phyloP scores from a whole-genome alignment of 2,113 vertebrate species.

The Myotis yumanensis region DNA sequence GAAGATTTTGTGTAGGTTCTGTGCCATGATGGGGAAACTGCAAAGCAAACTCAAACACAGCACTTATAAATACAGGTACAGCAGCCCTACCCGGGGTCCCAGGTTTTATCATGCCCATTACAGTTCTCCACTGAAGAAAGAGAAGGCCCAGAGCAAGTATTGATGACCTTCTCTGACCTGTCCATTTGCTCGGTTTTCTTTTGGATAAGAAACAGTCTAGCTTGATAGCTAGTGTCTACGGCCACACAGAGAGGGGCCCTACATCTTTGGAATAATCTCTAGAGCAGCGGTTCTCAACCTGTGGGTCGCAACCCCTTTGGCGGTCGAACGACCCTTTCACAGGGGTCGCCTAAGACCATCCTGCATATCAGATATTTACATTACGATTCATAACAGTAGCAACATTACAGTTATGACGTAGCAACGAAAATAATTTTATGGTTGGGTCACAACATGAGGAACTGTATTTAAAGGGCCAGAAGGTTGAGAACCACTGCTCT shows the following conservation, averaged over 20 bases:
- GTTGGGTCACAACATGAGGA: too few relatives aligned
- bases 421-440: too few relatives aligned
- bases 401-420: too few relatives aligned
- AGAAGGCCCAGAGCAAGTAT: neutral
- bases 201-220: neutral
- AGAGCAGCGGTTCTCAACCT: too few relatives aligned
- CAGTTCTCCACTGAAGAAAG: neutral
- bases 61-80: conserved; percentile 90
- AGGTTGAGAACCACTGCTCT: neutral
- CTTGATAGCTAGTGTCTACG: neutral
- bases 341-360: too few relatives aligned
- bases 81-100: neutral
- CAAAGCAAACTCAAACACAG: conserved; percentile 92
- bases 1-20: neutral
- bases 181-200: neutral
- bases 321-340: too few relatives aligned
- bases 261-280: neutral
- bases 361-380: too few relatives aligned
- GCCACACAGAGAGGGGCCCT: neutral
- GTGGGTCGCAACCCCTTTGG: too few relatives aligned
- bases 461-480: too few relatives aligned
- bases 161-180: neutral
- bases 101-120: neutral
- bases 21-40: conserved; percentile 90
- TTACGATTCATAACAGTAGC: too few relatives aligned